Evolutionary conservation across 2,113 vertebrate genomes (phyloP).

Genomic region (Chunga burmeisteri): DNA sequence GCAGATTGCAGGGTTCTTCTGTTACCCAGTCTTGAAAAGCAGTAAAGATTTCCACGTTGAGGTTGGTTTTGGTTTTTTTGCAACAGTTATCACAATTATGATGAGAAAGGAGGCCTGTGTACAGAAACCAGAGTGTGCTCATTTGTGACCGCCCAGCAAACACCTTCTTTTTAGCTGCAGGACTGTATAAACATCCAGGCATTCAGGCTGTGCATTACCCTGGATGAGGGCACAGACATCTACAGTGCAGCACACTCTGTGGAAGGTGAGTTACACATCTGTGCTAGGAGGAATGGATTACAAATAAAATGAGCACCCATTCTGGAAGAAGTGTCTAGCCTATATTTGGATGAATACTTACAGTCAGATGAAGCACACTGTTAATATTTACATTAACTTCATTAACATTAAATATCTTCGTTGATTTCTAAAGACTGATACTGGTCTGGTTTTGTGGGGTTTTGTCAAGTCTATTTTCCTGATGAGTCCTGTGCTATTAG

Average conservation of each 20-base stretch:
- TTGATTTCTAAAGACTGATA: neutral
- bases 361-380: neutral
- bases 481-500: neutral
- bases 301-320: neutral
- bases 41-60: neutral
- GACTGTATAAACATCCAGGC: neutral
- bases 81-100: neutral
- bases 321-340: neutral
- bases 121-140: neutral
- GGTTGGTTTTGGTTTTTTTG: neutral
- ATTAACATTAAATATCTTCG: neutral
- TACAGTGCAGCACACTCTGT: neutral
- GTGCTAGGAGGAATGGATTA: neutral
- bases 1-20: neutral
- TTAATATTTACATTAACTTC: neutral
- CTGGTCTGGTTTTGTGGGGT: neutral
- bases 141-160: neutral
- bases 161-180: neutral
- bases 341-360: neutral
- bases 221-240: neutral
- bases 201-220: neutral
- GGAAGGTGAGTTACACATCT: neutral
- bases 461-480: neutral
- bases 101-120: neutral
- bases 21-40: neutral